These are phyloP conservation scores for Macaria liturata DNA, from an alignment of 2,888 invertebrate species.

Conservation along the genomic window DNA sequence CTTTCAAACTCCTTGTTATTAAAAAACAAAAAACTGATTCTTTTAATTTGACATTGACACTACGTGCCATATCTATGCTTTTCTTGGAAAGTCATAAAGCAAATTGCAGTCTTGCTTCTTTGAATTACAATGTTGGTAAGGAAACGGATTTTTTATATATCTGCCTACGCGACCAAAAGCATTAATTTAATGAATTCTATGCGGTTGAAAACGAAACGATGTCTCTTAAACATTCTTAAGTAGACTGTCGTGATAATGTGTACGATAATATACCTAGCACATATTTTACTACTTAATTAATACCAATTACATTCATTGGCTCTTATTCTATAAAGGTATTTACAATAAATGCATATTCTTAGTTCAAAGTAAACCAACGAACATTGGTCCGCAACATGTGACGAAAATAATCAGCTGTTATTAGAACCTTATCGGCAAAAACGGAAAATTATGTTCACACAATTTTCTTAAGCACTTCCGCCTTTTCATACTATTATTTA, in stretches of 20 bases:
- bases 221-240: no score
- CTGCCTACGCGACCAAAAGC: conserved; percentile 30
- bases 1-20: no score
- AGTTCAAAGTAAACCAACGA: conserved; percentile 2
- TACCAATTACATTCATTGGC: no score
- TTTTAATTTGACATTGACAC: neutral
- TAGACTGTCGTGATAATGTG: no score
- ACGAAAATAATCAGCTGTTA: conserved; percentile 15
- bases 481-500: conserved; percentile 1
- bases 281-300: no score
- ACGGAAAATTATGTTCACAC: conserved; percentile 21
- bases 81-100: no score
- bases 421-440: conserved; percentile 18
- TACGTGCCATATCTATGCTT: no score
- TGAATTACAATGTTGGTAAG: conserved; percentile 33
- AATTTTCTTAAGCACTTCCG: conserved; percentile 14
- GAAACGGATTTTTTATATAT: conserved; percentile 31
- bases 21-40: no score
- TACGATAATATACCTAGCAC: no score
- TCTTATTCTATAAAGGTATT: no score
- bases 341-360: no score
- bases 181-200: conserved; percentile 10
- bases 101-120: conserved; percentile 23
- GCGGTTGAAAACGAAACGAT: conserved; percentile 15
- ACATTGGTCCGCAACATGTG: conserved; percentile 14